phyloP scores from a whole-genome alignment of 2,888 invertebrate genomes.

The Aphrophora alni region DNA sequence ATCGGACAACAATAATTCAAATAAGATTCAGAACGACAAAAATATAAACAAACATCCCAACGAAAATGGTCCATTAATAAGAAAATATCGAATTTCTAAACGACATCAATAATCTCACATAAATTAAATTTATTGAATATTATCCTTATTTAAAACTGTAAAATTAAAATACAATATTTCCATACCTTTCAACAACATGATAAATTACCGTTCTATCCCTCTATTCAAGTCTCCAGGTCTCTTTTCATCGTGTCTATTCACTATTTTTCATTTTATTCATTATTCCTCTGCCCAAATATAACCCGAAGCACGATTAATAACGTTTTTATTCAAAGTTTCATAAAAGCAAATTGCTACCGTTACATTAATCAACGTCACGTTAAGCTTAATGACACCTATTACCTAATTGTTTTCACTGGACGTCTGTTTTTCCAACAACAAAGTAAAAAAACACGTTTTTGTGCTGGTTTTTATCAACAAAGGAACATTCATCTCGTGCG shows the following conservation, averaged over 20 bases:
- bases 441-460: too few species aligned
- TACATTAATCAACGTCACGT: background rate
- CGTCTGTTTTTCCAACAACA: background rate
- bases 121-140: too few species aligned
- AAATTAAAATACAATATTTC: background rate
- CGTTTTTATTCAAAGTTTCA: background rate
- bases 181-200: background rate
- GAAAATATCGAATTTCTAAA: too few species aligned
- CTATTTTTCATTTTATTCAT: background rate
- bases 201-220: background rate
- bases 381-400: background rate
- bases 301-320: background rate
- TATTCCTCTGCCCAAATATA: background rate
- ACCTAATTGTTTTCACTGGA: background rate
- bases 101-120: too few species aligned
- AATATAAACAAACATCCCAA: too few species aligned
- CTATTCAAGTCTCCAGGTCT: background rate
- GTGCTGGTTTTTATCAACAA: too few species aligned
- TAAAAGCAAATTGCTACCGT: background rate
- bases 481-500: too few species aligned
- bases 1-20: too few species aligned
- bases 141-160: too few species aligned
- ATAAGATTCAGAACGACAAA: too few species aligned
- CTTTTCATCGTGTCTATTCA: background rate
- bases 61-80: too few species aligned